Percentiles rank a stretch among this genome's conserved stretches.
Evolutionary conservation across 2,797 vertebrate genomes (phyloP).

Genomic region (Cyprinodon diabolis): DNA sequence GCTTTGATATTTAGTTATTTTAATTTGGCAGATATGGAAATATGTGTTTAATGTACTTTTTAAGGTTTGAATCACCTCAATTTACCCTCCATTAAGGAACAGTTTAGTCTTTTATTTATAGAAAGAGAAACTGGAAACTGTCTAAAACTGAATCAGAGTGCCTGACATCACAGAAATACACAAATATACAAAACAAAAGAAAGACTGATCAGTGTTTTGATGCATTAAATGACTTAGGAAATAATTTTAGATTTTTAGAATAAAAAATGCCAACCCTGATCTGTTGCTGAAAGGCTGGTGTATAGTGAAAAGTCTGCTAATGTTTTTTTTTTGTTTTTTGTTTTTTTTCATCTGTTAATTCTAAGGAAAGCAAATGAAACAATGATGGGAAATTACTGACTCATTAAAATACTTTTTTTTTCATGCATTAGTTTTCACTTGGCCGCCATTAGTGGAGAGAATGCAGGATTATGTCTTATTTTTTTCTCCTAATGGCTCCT

Average conservation of each 20-base stretch:
- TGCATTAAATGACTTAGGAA: background rate
- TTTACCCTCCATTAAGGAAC: background rate
- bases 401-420: conserved; percentile 61
- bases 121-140: background rate
- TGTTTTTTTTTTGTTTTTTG: conserved; percentile 10
- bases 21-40: background rate
- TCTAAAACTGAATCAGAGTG: background rate
- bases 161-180: background rate
- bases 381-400: conserved; percentile 68
- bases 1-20: background rate
- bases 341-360: conserved; percentile 23
- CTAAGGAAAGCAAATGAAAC: conserved; percentile 60
- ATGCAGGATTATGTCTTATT: conserved; percentile 17
- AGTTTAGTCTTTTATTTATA: background rate
- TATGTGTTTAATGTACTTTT: no score
- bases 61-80: no score
- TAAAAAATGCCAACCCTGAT: background rate
- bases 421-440: conserved; percentile 52
- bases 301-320: background rate
- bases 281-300: background rate
- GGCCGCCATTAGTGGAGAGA: conserved; percentile 54
- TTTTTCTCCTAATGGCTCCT: conserved; percentile 31
- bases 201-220: background rate
- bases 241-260: background rate
- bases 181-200: background rate